Conservation (phyloP, 2,888 invertebrate species). For the Oasisia sp. region DNA sequence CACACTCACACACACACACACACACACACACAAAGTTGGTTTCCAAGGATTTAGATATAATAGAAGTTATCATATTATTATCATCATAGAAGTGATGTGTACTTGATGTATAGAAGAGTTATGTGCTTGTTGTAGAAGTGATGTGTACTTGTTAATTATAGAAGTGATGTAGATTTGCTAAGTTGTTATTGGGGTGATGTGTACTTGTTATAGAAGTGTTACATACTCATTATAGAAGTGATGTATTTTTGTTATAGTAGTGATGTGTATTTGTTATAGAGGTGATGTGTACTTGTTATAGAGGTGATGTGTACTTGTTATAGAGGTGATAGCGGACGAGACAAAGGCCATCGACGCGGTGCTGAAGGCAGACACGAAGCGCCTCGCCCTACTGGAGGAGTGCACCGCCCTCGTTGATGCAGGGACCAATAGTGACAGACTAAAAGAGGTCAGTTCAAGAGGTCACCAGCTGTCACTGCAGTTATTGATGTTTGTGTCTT, state of each 20-base stretch:
- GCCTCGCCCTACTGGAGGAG: constrained; percentile 81
- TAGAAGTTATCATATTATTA: too few species aligned
- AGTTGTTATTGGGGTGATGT: too few species aligned
- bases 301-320: constrained; percentile 29
- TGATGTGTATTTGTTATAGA: too few species aligned
- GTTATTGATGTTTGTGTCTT: constrained; percentile 14
- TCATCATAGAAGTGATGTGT: too few species aligned
- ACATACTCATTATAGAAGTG: too few species aligned
- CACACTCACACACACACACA: neutral
- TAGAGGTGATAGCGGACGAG: constrained; percentile 96
- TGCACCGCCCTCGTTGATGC: constrained; percentile 70
- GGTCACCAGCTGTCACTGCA: neutral
- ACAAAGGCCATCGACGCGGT: constrained; percentile 93
- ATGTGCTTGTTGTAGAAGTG: too few species aligned
- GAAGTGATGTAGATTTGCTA: too few species aligned
- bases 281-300: neutral
- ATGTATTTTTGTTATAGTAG: too few species aligned
- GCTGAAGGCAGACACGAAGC: constrained; percentile 90
- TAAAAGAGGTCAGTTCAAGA: constrained; percentile 75
- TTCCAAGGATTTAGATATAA: too few species aligned
- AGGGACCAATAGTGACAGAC: constrained; percentile 70
- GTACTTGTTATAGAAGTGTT: too few species aligned
- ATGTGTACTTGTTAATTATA: too few species aligned
- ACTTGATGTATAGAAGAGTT: too few species aligned
- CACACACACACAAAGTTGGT: neutral